A percentile compares a stretch with the other conserved stretches of the same genome.
Conservation (phyloP, 2,888 invertebrate genomes). For the Pogonocherus hispidulus region DNA sequence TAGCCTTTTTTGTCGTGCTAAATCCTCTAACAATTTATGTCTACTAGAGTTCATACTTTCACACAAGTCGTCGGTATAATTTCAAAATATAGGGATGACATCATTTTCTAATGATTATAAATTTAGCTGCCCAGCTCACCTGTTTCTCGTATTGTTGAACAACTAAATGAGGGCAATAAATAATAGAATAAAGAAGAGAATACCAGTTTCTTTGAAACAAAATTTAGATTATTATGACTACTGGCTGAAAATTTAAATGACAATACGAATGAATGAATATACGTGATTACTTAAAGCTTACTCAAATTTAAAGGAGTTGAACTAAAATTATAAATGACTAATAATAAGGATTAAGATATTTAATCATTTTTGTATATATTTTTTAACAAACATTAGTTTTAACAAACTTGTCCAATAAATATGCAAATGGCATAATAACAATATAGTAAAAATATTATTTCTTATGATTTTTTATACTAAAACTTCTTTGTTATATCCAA, state of each 20-base stretch:
- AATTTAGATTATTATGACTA: not conserved
- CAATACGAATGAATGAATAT: not conserved
- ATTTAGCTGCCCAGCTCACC: not conserved
- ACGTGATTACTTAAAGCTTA: not conserved
- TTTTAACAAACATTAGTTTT: no score
- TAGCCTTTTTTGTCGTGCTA: constrained; percentile 4
- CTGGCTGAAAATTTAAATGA: not conserved
- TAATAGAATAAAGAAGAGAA: not conserved
- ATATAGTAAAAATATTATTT: no score
- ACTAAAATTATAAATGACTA: no score
- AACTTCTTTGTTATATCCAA: no score
- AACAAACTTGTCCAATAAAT: no score
- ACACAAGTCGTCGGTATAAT: not conserved
- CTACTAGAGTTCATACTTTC: constrained; percentile 2
- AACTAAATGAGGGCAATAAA: not conserved
- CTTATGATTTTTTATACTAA: no score
- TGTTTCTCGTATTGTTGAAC: not conserved
- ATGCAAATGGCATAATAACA: no score
- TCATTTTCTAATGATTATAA: not conserved
- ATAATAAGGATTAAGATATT: no score
- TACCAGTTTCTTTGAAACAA: not conserved
- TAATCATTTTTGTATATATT: no score
- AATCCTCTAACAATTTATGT: constrained; percentile 21
- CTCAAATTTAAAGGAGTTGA: no score
- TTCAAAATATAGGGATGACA: not conserved